Conservation (phyloP, 1,140 invertebrate genomes). For the Pissodes strobi region DNA sequence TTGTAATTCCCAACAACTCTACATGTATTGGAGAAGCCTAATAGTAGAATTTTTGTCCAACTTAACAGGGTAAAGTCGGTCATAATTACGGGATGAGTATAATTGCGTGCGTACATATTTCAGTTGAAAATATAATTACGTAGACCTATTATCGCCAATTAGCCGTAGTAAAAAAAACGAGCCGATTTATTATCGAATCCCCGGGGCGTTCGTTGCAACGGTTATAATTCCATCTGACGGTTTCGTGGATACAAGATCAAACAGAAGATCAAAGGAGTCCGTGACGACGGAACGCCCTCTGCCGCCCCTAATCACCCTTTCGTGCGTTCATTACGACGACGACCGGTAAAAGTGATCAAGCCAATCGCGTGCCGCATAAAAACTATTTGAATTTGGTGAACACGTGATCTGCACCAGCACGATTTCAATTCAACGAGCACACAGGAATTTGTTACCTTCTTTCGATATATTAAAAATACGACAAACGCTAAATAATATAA, state of each 20-base stretch:
- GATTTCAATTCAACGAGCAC: too few relatives aligned
- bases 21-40: too few relatives aligned
- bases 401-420: background rate
- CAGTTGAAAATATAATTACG: too few relatives aligned
- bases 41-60: too few relatives aligned
- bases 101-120: too few relatives aligned
- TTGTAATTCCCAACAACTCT: too few relatives aligned
- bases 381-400: background rate
- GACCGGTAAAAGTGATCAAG: constrained; percentile 37
- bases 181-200: background rate
- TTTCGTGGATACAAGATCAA: background rate
- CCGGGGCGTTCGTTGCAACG: background rate
- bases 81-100: too few relatives aligned
- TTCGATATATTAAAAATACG: too few relatives aligned
- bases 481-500: too few relatives aligned
- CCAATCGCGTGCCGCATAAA: constrained; percentile 35
- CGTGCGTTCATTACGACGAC: constrained; percentile 37
- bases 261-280: constrained; percentile 31
- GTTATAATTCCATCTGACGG: constrained; percentile 9
- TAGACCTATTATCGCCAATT: background rate
- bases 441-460: too few relatives aligned
- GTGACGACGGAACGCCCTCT: constrained; percentile 21
- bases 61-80: too few relatives aligned
- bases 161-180: background rate
- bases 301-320: constrained; percentile 35